A percentile compares a stretch with the other conserved stretches of the same genome.
phyloP scores from a whole-genome alignment of 2,888 invertebrate species.

The Meteorus colon region DNA sequence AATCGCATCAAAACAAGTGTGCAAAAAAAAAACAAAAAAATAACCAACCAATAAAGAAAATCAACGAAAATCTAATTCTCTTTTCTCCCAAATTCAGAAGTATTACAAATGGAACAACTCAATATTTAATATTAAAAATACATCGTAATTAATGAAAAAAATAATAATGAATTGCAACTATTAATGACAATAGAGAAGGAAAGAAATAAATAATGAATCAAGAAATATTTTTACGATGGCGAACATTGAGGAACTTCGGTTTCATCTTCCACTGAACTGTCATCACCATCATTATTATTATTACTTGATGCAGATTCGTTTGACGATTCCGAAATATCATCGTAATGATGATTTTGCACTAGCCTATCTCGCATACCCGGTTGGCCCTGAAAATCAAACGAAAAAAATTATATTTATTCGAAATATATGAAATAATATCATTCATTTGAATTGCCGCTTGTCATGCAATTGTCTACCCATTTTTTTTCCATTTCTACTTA shows the following conservation, averaged over 20 bases:
- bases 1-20: no score
- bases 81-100: no score
- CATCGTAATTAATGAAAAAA: not conserved
- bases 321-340: conserved; percentile 43
- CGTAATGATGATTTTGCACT: not conserved
- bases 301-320: conserved; percentile 46
- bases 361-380: not conserved
- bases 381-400: not conserved
- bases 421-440: not conserved
- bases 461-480: not conserved
- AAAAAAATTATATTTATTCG: not conserved
- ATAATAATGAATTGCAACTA: not conserved
- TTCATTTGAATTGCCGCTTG: not conserved
- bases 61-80: no score
- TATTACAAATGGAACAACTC: no score
- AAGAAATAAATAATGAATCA: conserved; percentile 23
- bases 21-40: no score
- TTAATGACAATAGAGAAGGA: not conserved
- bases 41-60: no score
- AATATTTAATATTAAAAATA: no score
- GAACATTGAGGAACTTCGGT: conserved; percentile 53
- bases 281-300: conserved; percentile 33
- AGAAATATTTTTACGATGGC: conserved; percentile 53
- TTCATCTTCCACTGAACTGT: conserved; percentile 50
- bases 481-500: conserved; percentile 51